phyloP scores from a whole-genome alignment of 2,797 vertebrate genomes.

The Manis pentadactyla region DNA sequence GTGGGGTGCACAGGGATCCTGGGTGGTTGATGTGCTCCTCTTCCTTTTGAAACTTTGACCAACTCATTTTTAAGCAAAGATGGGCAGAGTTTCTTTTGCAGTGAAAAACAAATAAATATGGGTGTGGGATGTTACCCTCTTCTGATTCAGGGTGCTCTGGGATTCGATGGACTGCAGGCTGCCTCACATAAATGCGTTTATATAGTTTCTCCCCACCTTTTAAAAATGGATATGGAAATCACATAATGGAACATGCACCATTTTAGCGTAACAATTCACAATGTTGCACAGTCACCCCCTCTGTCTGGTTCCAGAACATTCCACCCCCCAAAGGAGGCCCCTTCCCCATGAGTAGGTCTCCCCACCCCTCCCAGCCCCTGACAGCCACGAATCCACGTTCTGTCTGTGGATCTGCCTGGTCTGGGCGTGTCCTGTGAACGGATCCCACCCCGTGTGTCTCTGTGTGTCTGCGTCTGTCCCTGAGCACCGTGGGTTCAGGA shows the following conservation, averaged over 20 bases:
- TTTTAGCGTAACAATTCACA: background rate
- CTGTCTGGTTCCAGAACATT: too few species aligned
- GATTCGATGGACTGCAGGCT: too few species aligned
- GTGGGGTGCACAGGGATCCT: too few species aligned
- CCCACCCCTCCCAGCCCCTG: accelerated
- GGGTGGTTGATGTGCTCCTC: too few species aligned
- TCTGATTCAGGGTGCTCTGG: background rate
- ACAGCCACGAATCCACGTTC: accelerated
- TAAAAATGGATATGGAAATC: background rate
- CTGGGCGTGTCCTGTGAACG: too few species aligned
- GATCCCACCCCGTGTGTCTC: too few species aligned
- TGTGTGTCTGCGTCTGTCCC: too few species aligned
- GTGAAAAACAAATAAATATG: background rate
- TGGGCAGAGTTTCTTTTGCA: background rate
- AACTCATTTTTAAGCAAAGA: background rate
- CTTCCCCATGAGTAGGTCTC: accelerated
- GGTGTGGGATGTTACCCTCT: accelerated
- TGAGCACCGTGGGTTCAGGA: too few species aligned
- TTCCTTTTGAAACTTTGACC: too few species aligned
- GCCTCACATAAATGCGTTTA: accelerated
- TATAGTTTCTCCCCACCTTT: background rate
- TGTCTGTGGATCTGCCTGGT: too few species aligned
- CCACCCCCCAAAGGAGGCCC: accelerated
- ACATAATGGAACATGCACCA: accelerated
- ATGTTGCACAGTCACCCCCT: too few species aligned